Evolutionary conservation across 2,888 invertebrate species (phyloP).

Genomic region (Ennomos quercinarius): DNA sequence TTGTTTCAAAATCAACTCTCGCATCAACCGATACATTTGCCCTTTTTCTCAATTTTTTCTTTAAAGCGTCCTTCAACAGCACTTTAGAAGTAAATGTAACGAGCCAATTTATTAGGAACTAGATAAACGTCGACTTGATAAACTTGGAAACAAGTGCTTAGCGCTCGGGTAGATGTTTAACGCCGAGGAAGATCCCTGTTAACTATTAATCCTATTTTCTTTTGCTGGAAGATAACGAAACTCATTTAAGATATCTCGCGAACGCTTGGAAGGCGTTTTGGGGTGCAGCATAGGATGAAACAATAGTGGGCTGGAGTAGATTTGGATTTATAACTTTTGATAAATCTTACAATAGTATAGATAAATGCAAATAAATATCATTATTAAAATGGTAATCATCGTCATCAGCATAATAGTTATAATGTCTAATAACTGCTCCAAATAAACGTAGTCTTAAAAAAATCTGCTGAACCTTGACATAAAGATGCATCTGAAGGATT

Average conservation of each 20-base stretch:
- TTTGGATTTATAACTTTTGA: slow-evolving; percentile 12
- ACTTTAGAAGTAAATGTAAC: slow-evolving; percentile 34
- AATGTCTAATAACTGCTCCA: too few species aligned
- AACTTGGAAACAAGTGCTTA: slow-evolving; percentile 43
- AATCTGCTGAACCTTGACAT: too few species aligned
- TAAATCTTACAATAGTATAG: too few species aligned
- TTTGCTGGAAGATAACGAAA: slow-evolving; percentile 81
- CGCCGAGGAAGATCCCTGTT: slow-evolving; percentile 71
- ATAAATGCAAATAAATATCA: too few species aligned
- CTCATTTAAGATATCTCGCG: slow-evolving; percentile 83
- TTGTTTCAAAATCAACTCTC: background rate
- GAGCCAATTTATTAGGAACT: slow-evolving; percentile 43
- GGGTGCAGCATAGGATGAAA: slow-evolving; percentile 63
- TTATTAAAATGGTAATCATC: too few species aligned
- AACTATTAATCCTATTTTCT: slow-evolving; percentile 84
- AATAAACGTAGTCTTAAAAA: too few species aligned
- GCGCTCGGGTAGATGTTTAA: slow-evolving; percentile 61
- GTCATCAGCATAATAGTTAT: too few species aligned
- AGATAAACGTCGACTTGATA: slow-evolving; percentile 39
- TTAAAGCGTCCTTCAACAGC: slow-evolving; percentile 22
- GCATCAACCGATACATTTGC: slow-evolving; percentile 14
- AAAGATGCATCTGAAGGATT: too few species aligned
- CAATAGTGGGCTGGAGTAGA: slow-evolving; percentile 35
- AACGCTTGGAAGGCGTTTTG: slow-evolving; percentile 79
- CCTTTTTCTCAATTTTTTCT: slow-evolving; percentile 16